Evolutionary conservation across 2,888 invertebrate genomes (phyloP).

Genomic region (Tortricodes alternella): DNA sequence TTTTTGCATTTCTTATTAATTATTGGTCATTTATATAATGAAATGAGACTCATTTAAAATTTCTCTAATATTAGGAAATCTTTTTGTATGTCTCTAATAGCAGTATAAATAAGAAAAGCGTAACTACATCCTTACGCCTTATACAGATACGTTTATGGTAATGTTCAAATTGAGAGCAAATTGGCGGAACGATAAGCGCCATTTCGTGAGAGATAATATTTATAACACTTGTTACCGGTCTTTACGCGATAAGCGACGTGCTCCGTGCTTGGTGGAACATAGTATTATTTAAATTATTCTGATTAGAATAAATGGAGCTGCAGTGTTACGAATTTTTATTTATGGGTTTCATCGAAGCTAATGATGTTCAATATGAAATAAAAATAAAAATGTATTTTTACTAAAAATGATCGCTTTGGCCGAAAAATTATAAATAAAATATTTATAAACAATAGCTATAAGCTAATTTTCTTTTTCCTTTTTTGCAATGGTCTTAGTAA

Average conservation of each 20-base stretch:
- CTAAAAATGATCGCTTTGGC: too few species aligned
- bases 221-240: slow-evolving; percentile 41
- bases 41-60: too few species aligned
- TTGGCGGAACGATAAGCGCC: slow-evolving; percentile 18
- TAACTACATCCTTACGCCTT: not conserved
- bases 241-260: slow-evolving; percentile 36
- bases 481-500: too few species aligned
- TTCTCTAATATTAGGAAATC: too few species aligned
- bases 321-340: not conserved
- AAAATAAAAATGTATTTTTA: too few species aligned
- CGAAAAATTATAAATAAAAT: too few species aligned
- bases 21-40: too few species aligned
- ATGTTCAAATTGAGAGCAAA: slow-evolving; percentile 22
- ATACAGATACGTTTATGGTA: slow-evolving; percentile 2
- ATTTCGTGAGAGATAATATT: slow-evolving; percentile 40
- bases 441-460: too few species aligned
- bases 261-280: not conserved
- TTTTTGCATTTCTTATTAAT: not conserved
- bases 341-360: too few species aligned
- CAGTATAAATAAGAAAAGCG: not conserved
- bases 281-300: slow-evolving; percentile 4
- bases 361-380: too few species aligned
- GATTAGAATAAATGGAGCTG: not conserved
- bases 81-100: too few species aligned
- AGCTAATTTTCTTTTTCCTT: too few species aligned